Evolutionary conservation across 2,113 vertebrate species (phyloP).

Genomic region (Acanthochromis polyacanthus): DNA sequence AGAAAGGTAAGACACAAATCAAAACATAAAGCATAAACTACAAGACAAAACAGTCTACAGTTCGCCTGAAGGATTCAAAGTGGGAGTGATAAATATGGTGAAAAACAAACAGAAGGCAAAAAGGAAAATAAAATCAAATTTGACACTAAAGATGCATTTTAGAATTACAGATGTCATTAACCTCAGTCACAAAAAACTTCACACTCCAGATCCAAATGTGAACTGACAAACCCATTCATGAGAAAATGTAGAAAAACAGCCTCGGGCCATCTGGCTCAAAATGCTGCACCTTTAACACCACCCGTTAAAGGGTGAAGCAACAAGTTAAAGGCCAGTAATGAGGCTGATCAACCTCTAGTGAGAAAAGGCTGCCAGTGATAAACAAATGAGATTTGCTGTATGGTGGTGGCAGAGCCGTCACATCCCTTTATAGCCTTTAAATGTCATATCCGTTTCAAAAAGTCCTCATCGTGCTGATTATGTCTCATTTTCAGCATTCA

Average conservation of each 20-base stretch:
- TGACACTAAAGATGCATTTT: conserved; percentile 7
- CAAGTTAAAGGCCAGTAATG: conserved; percentile 41
- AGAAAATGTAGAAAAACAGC: conserved; percentile 51
- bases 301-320: conserved; percentile 26
- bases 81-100: background rate
- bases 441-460: too few relatives aligned
- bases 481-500: background rate
- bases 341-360: conserved; percentile 14
- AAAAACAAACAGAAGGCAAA: background rate
- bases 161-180: conserved; percentile 27
- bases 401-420: too few relatives aligned
- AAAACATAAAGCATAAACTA: background rate
- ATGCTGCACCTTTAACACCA: conserved; percentile 53
- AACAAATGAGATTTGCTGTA: background rate
- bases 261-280: conserved; percentile 52
- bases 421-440: too few relatives aligned
- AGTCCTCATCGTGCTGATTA: too few relatives aligned
- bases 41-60: background rate
- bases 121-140: background rate
- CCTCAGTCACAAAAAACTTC: conserved; percentile 5
- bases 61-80: too few relatives aligned
- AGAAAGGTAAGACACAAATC: background rate
- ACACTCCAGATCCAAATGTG: conserved; percentile 22
- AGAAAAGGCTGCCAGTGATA: conserved; percentile 3
- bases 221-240: conserved; percentile 35